Evolutionary conservation across 2,888 invertebrate genomes (phyloP).

Genomic region (Steinernema hermaphroditum): DNA sequence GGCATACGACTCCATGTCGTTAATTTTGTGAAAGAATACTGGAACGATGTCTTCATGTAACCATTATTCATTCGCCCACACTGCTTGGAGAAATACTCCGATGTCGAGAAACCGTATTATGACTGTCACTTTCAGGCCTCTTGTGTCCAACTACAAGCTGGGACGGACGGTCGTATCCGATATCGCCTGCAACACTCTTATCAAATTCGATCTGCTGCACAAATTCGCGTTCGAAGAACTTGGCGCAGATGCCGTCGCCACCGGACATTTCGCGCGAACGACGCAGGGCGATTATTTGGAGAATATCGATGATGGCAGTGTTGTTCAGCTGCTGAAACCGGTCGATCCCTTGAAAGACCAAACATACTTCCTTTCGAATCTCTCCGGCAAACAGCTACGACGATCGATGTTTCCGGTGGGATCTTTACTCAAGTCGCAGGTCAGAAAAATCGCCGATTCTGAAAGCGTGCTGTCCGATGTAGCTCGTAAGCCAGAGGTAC

Average conservation of each 20-base stretch:
- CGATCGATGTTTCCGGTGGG: constrained; percentile 90
- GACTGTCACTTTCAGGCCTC: no score
- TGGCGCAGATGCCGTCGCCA: constrained; percentile 85
- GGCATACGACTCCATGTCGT: constrained; percentile 80
- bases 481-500: constrained; percentile 54
- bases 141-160: constrained; percentile 81
- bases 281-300: constrained; percentile 73
- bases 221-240: constrained; percentile 76
- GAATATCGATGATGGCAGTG: constrained; percentile 5
- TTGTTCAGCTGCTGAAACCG: constrained; percentile 39
- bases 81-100: no score
- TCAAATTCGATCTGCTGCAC: constrained; percentile 89
- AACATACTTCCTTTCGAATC: constrained; percentile 88
- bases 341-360: constrained; percentile 79
- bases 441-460: constrained; percentile 72
- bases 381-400: constrained; percentile 78
- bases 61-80: no score
- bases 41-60: constrained; percentile 72
- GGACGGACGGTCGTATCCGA: constrained; percentile 96
- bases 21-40: constrained; percentile 83
- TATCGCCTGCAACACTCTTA: constrained; percentile 85
- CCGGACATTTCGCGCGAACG: constrained; percentile 92
- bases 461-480: constrained; percentile 49
- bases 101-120: no score
- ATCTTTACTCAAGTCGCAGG: constrained; percentile 76